A percentile compares a stretch with the other conserved stretches of the same genome.
phyloP scores from a whole-genome alignment of 2,888 invertebrate genomes.

The Apamea sordens region DNA sequence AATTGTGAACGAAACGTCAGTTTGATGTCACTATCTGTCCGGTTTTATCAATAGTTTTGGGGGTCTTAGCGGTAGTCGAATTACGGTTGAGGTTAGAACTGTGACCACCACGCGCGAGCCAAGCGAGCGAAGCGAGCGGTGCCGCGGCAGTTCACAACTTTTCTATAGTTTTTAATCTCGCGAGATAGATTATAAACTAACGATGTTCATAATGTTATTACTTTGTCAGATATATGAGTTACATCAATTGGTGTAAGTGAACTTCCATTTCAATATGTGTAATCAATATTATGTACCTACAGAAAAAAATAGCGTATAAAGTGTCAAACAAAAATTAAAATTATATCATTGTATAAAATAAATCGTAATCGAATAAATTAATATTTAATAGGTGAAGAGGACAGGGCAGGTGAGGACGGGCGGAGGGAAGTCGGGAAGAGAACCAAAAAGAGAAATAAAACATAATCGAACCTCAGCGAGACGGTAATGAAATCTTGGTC shows the following conservation, averaged over 20 bases:
- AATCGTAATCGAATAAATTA: slow-evolving; percentile 42
- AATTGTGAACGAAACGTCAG: not conserved
- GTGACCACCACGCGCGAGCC: not conserved
- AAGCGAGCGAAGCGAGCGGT: not conserved
- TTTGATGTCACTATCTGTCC: not conserved
- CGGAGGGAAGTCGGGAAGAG: slow-evolving; percentile 16
- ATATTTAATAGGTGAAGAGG: slow-evolving; percentile 22
- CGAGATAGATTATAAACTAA: not conserved
- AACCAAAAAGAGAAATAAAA: slow-evolving; percentile 77
- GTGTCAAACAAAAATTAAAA: slow-evolving; percentile 40
- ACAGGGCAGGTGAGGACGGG: not conserved
- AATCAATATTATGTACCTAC: not conserved
- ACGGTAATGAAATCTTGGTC: slow-evolving; percentile 92
- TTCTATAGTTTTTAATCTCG: not conserved
- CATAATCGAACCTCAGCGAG: slow-evolving; percentile 92
- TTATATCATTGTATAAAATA: slow-evolving; percentile 39
- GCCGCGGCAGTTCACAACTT: not conserved
- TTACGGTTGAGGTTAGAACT: too few species aligned
- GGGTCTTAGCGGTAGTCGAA: not conserved
- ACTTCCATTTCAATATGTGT: not conserved
- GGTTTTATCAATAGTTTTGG: not conserved
- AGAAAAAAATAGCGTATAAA: not conserved
- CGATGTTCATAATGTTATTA: not conserved
- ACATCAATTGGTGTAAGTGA: not conserved
- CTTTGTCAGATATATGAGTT: not conserved